Base-by-base conservation (phyloP, 2,888 invertebrate species). In the Stomorhina lunata region DNA sequence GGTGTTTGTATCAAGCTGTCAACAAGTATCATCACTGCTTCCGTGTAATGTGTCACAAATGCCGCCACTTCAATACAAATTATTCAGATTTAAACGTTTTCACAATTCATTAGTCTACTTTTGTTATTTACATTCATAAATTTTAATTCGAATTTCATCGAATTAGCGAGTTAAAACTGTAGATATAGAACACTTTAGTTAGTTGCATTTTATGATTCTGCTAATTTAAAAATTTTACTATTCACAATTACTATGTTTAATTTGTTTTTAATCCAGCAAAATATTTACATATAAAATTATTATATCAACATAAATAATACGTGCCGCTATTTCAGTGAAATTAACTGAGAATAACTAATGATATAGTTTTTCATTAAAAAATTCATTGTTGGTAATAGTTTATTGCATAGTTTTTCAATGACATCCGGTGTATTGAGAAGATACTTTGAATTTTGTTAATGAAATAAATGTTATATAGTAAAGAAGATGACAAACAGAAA, bases 11-110 rank as follows among this genome's bases (percentile, higher is more conserved):
- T 65, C 10, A 15, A n/a, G 59, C 61, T 78, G 81, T 73, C 73
- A 69, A 73, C 55, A 72, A 81, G 72, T 81, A 55, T 68, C 77
- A 81, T 48, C 68, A 45, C 37, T 50, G 73, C 68, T 81, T 81
- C 81, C 81, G 77, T 55, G 45, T 81, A 57, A 61, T 72, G 81
- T 77, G 71, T 68, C 66, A 72, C 72, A 69, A 57, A 45, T 72
- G 59, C 57, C 81, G 76, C 76, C 50, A 65, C 50, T 59, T n/a
- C 59, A 59, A 65, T 57, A 73, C 57, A 76, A 43, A 50, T 66
- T 76, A 81, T 76, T 80, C 37, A 66, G 57, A 40, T 59, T 34
- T 34, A 59, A 48, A 63, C 68, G 45, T 69, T 68, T 79, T 29
- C 12, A 48, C 2, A 48, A 1, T 22, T 5, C 5, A 37, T 61